phyloP scores from a whole-genome alignment of 2,797 vertebrate genomes.

The Sciurus vulgaris region DNA sequence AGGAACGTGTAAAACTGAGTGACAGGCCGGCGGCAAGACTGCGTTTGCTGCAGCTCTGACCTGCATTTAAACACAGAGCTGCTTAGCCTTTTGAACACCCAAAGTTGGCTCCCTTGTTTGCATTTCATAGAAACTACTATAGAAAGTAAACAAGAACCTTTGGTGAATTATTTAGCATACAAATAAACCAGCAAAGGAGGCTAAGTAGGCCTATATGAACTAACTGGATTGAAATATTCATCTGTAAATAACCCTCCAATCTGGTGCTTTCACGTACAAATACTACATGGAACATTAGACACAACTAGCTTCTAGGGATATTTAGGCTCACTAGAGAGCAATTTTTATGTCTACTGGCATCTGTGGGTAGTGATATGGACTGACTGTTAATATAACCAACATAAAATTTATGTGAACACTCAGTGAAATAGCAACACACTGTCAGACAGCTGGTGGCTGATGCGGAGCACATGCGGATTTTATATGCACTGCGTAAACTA shows the following conservation, averaged over 20 bases:
- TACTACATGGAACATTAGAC: constrained; percentile 97
- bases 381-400: constrained; percentile 93
- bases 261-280: constrained; percentile 95
- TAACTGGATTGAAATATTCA: constrained; percentile 91
- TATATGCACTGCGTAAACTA: constrained; percentile 94
- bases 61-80: constrained; percentile 86
- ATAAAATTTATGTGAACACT: constrained; percentile 96
- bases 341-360: constrained; percentile 99
- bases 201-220: constrained; percentile 89
- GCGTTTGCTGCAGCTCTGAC: constrained; percentile 81
- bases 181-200: constrained; percentile 88
- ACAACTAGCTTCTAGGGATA: constrained; percentile 92
- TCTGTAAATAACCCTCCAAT: constrained; percentile 97
- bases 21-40: constrained; percentile 76
- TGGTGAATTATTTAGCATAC: constrained; percentile 92
- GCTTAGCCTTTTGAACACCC: constrained; percentile 86
- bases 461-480: constrained; percentile 89
- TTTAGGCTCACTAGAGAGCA: constrained; percentile 94
- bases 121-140: constrained; percentile 89
- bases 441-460: constrained; percentile 91
- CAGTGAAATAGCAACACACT: constrained; percentile 91
- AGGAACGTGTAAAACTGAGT: constrained; percentile 79
- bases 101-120: constrained; percentile 88
- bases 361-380: constrained; percentile 99
- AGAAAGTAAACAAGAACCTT: constrained; percentile 89